Percentiles rank a stretch among this genome's conserved stretches.
Conservation (phyloP, 2,113 vertebrate species). For the Prietella phreatophila region DNA sequence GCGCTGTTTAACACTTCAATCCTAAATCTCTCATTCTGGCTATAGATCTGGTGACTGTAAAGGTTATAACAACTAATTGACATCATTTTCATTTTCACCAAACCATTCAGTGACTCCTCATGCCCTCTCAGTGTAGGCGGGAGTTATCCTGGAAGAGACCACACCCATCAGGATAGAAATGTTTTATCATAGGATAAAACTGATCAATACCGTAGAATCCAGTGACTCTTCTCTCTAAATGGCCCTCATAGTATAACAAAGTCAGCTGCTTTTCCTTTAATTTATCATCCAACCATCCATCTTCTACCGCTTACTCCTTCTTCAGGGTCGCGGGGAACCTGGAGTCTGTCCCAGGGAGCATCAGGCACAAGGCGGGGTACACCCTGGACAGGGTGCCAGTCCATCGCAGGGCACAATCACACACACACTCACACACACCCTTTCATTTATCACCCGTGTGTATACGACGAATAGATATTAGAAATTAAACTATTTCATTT, state of each 20-base stretch:
- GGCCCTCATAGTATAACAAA: neutral
- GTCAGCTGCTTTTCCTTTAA: neutral
- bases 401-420: no score
- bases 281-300: neutral
- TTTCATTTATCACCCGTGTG: neutral
- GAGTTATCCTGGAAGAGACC: neutral
- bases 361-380: no score
- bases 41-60: neutral
- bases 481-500: neutral
- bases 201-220: neutral
- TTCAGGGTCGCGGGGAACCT: no score
- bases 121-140: neutral
- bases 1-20: neutral
- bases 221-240: neutral
- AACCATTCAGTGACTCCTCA: neutral
- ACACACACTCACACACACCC: no score
- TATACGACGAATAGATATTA: neutral
- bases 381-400: no score
- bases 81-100: neutral
- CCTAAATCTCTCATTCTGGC: neutral
- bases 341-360: no score
- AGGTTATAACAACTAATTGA: neutral
- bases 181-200: neutral
- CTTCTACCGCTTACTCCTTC: no score
- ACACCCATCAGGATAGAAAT: neutral